A percentile compares a stretch with the other conserved stretches of the same genome.
These are phyloP conservation scores for Chinchilla lanigera DNA, from an alignment of 2,113 vertebrate species.

Conservation along the genomic window DNA sequence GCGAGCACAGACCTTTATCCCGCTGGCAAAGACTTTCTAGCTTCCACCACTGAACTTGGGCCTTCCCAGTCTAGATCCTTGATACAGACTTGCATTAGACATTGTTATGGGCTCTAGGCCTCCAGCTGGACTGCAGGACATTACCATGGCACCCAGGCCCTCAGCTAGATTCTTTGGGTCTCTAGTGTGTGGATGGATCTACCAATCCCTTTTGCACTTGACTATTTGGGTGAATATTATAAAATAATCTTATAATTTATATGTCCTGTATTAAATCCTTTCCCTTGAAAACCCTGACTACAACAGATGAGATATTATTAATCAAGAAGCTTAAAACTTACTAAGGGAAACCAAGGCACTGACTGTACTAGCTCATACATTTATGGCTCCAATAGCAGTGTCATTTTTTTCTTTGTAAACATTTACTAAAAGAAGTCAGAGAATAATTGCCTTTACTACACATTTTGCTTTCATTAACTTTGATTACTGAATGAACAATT, in stretches of 20 bases:
- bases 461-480: conserved; percentile 5
- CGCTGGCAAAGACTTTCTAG: neutral
- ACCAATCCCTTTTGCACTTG: neutral
- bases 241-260: neutral
- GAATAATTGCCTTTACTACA: neutral
- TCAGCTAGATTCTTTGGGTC: no score
- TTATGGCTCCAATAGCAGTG: neutral
- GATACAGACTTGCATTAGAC: no score
- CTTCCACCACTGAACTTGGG: neutral
- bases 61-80: no score
- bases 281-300: neutral
- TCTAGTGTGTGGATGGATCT: neutral
- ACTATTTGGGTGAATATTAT: neutral
- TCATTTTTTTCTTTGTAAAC: neutral
- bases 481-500: neutral
- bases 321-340: neutral
- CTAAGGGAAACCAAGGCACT: neutral
- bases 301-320: neutral
- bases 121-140: no score
- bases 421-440: neutral
- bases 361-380: neutral
- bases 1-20: neutral
- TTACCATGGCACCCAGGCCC: no score
- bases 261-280: neutral
- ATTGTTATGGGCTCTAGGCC: no score